Evolutionary conservation across 2,113 vertebrate species (phyloP).

Genomic region (Dolichallabes microphthalmus): DNA sequence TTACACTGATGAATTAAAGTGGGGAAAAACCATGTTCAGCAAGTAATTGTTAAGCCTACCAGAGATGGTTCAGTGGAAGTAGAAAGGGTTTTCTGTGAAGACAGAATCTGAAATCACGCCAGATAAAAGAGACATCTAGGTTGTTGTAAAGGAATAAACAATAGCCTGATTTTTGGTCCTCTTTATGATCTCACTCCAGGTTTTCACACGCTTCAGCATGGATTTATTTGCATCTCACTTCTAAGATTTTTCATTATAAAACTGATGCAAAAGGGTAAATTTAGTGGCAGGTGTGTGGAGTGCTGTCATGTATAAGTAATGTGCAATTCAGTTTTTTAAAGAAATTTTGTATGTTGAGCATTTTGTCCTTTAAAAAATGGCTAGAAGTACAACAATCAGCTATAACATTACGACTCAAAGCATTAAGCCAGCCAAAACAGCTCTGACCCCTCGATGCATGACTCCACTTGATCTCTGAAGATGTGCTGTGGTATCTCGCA

Average conservation of each 20-base stretch:
- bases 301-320: constrained; percentile 1
- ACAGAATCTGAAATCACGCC: background rate
- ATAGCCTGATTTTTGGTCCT: background rate
- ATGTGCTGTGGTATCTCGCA: too few relatives aligned
- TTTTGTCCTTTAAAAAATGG: background rate
- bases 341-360: background rate
- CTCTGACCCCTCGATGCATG: too few relatives aligned
- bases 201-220: constrained; percentile 4
- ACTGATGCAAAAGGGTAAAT: constrained; percentile 15
- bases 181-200: constrained; percentile 19
- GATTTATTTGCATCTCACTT: constrained; percentile 4
- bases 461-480: too few relatives aligned
- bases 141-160: background rate
- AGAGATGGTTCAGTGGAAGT: background rate
- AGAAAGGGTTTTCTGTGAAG: background rate
- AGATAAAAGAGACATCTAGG: background rate
- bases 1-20: background rate
- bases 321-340: background rate
- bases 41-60: constrained; percentile 1
- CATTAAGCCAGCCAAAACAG: too few relatives aligned
- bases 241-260: constrained; percentile 15
- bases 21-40: background rate
- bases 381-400: too few relatives aligned
- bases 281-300: constrained; percentile 4
- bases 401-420: too few relatives aligned